Evolutionary conservation across 2,797 vertebrate species (phyloP), one percentile per base, ranked within the genome.

Genomic region (Sebastes reedi): DNA sequence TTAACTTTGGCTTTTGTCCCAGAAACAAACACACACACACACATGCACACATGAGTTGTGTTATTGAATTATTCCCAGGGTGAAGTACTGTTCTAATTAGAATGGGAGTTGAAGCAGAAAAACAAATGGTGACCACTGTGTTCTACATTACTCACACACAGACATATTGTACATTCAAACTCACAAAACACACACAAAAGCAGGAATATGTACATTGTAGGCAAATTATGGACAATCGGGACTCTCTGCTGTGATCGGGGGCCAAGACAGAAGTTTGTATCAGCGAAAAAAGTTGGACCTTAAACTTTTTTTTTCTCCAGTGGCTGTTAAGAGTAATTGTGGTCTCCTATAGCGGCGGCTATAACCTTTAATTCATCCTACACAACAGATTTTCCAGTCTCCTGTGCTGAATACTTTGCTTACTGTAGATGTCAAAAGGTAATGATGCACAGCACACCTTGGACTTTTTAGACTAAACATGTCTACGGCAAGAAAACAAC

Each of bases 21-120:
- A 79, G 50, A 81, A 30, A 39, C 32, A 67, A 36, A 61, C 64
- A 66, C 50, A 71, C 36, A 7, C 11, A 36, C 34, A 32, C 27
- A 27, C 54, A 59, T 6, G 64, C 8, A 24, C 50, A 11, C 24
- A 56, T n/a, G 46, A 83, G 55, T 55, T 87, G 76, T 18, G 4
- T 24, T 81, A 56, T 14, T 66, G 25, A 58, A 55, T 34, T 82
- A 81, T 81, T 88, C 86, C 88, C 84, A 68, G 60, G 56, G 72
- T 61, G 66, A 52, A 29, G 66, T n/a, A 6, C 60, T 76, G 80
- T 55, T 85, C 77, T 85, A 82, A 89, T 88, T 86, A 84, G 30
- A 82, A 74, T 77, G 61, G 36, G 24, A 80, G 54, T 59, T 54
- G 69, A 77, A 73, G 27, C 60, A 39, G 27, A 77, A 80, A 50